phyloP scores from a whole-genome alignment of 2,113 vertebrate species.

The Solenodon paradoxus region DNA sequence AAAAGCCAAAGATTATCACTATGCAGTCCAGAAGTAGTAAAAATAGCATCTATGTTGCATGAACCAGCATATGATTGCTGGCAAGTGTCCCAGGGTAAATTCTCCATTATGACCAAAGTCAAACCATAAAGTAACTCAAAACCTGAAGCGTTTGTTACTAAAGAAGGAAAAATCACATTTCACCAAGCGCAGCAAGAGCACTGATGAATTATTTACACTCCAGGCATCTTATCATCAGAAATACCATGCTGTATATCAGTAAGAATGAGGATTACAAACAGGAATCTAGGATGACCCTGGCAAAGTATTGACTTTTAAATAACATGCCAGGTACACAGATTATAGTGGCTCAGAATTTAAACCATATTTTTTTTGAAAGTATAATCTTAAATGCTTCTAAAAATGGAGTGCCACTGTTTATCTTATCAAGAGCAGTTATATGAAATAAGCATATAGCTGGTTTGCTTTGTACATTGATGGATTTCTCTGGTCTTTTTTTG shows the following conservation, averaged over 20 bases:
- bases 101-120: not conserved
- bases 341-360: not conserved
- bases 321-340: not conserved
- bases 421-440: not conserved
- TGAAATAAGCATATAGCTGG: not conserved
- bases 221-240: not conserved
- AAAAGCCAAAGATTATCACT: slow-evolving; percentile 38
- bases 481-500: not conserved
- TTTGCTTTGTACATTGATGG: not conserved
- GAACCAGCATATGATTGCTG: not conserved
- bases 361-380: not conserved
- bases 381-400: not conserved
- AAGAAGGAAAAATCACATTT: not conserved
- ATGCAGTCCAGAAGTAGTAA: not conserved
- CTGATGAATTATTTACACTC: not conserved
- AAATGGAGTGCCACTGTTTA: not conserved
- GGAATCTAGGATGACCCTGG: not conserved
- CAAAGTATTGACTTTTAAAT: not conserved
- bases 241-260: not conserved
- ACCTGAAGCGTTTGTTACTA: not conserved
- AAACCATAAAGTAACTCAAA: slow-evolving; percentile 48
- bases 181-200: not conserved
- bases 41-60: not conserved
- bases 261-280: not conserved
- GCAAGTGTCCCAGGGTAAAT: slow-evolving; percentile 23